These are phyloP conservation scores for Dolichoris vasculosae DNA, from an alignment of 1,140 invertebrate species.

Conservation along the genomic window DNA sequence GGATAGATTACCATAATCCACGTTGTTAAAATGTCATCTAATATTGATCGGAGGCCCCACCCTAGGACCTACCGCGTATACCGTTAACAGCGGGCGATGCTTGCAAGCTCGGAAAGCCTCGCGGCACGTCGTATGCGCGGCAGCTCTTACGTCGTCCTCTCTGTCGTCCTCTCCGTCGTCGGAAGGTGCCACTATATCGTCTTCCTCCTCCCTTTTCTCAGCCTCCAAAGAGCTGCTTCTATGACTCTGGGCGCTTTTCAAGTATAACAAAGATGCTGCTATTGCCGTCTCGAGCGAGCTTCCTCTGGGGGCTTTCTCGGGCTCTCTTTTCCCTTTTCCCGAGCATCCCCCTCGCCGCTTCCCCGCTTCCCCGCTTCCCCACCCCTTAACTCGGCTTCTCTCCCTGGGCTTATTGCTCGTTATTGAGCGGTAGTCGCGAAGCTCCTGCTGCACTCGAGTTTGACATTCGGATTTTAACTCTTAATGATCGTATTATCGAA, in stretches of 20 bases:
- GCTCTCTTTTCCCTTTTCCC: slow-evolving; percentile 35
- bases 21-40: slow-evolving; percentile 41
- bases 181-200: background rate
- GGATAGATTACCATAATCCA: background rate
- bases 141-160: slow-evolving; percentile 10
- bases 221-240: slow-evolving; percentile 17
- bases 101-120: slow-evolving; percentile 21
- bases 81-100: slow-evolving; percentile 17
- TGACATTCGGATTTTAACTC: slow-evolving; percentile 42
- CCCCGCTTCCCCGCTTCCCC: background rate
- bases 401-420: slow-evolving; percentile 46
- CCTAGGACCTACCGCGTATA: slow-evolving; percentile 9
- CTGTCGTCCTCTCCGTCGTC: slow-evolving; percentile 1
- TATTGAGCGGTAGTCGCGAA: slow-evolving; percentile 44
- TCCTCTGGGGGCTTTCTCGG: background rate
- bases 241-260: slow-evolving; percentile 32
- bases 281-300: slow-evolving; percentile 19
- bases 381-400: slow-evolving; percentile 13
- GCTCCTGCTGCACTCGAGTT: slow-evolving; percentile 12
- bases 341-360: background rate
- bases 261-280: slow-evolving; percentile 43
- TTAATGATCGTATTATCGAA: slow-evolving; percentile 47
- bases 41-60: slow-evolving; percentile 41
- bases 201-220: background rate
- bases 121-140: slow-evolving; percentile 24